Base-by-base conservation (phyloP, 2,113 vertebrate genomes). In the Mesocricetus auratus region DNA sequence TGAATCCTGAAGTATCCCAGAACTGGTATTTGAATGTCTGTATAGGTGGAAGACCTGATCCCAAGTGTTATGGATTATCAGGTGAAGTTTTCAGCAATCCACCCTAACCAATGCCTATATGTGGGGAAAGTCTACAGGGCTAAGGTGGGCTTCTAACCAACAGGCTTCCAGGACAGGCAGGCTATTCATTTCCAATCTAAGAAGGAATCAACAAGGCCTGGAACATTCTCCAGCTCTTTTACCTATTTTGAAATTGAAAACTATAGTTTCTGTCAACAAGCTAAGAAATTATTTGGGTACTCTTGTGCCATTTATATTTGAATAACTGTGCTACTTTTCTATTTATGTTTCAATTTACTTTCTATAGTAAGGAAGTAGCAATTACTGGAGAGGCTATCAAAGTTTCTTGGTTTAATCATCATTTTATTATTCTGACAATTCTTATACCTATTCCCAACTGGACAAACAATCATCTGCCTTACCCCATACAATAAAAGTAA, bases 191-290 rank as follows among this genome's bases (percentile, higher is more conserved):
- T 31, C 29, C 13, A 75, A 36, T 53, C 33, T 60, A 60, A 64
- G 82, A 42, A 85, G 26, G 16, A 64, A 64, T 64, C 39, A 64
- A 60, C 16, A 64, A 19, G 22, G 31, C 24, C 24, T 74, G 39
- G 9, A 31, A n/a, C 17, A 56, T n/a, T 58, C 45, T 82, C 33
- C n/a, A 56, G 33, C 7, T 42, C 26, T 86, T 86, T 17, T 22
- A 21, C 29, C 7, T 22, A 33, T 33, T 47, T 21, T 86, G 9
- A 88, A 78, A 77, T 82, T 77, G n/a, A 71, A 95, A 91, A 91
- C 47, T 47, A 62, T 47, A 47, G 90, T 79, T 97, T 66, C 86
- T 90, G 53, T 87, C 36, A 74, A 83, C 79, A 96, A 93, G 73
- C 56, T 78, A 88, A 74, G 60, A 81, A 74, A 45, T 15, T 92